Percentiles rank a stretch among this genome's conserved stretches.
Conservation (phyloP, 2,888 invertebrate species). For the Ichneumoninae sp. region DNA sequence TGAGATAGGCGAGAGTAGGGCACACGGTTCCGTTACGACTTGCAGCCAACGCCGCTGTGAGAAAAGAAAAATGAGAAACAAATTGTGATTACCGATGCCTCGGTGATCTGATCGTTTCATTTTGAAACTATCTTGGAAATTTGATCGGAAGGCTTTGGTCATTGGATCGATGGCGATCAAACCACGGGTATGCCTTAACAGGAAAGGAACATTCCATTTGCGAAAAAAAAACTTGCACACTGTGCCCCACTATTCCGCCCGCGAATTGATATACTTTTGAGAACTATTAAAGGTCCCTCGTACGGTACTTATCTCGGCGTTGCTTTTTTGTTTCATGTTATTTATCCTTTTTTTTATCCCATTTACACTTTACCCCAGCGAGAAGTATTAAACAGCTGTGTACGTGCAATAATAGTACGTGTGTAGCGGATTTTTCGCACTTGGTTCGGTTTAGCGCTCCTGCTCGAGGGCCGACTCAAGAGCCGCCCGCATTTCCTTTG, state of each 20-base stretch:
- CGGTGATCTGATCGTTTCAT: background rate
- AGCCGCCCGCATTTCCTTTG: conserved; percentile 78
- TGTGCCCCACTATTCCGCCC: background rate
- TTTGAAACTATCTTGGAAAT: background rate
- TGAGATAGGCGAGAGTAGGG: background rate
- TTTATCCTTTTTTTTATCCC: conserved; percentile 6
- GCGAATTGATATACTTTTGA: conserved; percentile 10
- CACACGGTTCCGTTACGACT: background rate
- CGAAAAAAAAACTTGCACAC: no score
- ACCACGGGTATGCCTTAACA: background rate
- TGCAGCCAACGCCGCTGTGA: no score
- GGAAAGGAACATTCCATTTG: background rate
- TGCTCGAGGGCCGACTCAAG: conserved; percentile 40
- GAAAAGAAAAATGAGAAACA: background rate
- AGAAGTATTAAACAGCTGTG: background rate
- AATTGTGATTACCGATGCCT: background rate
- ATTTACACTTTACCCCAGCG: background rate
- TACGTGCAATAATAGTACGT: conserved; percentile 20
- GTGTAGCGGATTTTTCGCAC: conserved; percentile 45
- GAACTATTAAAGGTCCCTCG: conserved; percentile 7
- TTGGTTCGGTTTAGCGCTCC: conserved; percentile 48
- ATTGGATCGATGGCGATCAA: background rate
- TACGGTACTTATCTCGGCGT: background rate
- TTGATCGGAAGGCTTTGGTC: background rate
- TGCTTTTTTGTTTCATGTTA: background rate